Evolutionary conservation across 2,797 vertebrate species (phyloP).

Genomic region (Betta splendens): DNA sequence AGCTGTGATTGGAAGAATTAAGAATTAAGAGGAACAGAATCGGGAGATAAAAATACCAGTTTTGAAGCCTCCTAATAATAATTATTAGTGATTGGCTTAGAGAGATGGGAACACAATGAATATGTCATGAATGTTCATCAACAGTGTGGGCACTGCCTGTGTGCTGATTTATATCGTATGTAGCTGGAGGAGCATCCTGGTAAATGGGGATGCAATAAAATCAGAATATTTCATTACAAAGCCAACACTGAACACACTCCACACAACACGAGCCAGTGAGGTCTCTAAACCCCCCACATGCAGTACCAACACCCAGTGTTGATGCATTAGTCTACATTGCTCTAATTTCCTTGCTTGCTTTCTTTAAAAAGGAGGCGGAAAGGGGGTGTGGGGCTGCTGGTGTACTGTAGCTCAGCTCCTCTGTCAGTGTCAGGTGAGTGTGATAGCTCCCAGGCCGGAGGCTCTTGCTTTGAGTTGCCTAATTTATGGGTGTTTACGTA

Average conservation of each 20-base stretch:
- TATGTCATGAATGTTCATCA: constrained; percentile 21
- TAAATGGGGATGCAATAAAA: constrained; percentile 47
- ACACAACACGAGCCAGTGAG: constrained; percentile 42
- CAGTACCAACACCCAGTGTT: constrained; percentile 19
- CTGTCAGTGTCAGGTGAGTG: constrained; percentile 67
- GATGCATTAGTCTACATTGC: constrained; percentile 54
- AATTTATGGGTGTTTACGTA: constrained; percentile 19
- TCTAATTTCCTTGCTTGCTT: constrained; percentile 60
- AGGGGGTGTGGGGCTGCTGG: too few relatives aligned
- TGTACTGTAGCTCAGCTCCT: constrained; percentile 48
- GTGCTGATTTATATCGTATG: constrained; percentile 35
- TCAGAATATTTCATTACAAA: too few relatives aligned
- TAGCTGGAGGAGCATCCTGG: constrained; percentile 44
- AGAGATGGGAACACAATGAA: constrained; percentile 17
- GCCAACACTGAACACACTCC: constrained; percentile 37
- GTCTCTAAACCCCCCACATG: neutral
- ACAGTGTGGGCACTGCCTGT: constrained; percentile 2
- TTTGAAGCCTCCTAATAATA: neutral
- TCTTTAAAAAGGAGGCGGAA: constrained; percentile 47
- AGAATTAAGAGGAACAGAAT: constrained; percentile 2
- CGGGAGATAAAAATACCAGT: constrained; percentile 22
- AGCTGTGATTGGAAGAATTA: constrained; percentile 44
- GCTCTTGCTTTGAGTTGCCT: constrained; percentile 33
- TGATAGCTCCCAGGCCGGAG: constrained; percentile 36
- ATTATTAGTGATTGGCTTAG: constrained; percentile 22